These are phyloP conservation scores for Lamproptera curius DNA, from an alignment of 2,888 invertebrate genomes.

Conservation along the genomic window DNA sequence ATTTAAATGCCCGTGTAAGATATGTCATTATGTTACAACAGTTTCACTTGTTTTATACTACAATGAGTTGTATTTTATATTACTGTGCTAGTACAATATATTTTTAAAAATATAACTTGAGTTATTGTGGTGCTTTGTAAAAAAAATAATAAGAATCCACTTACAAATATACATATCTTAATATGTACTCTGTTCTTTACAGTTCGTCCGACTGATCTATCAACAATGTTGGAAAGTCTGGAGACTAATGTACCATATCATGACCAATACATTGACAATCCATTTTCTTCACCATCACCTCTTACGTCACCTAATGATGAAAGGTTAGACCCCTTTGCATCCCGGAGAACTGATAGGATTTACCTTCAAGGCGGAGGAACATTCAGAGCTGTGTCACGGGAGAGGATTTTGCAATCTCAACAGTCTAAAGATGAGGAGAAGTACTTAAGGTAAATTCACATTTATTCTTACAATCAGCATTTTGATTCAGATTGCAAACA, in stretches of 20 bases:
- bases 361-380: conserved; percentile 72
- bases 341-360: conserved; percentile 62
- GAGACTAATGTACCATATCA: conserved; percentile 60
- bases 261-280: conserved; percentile 72
- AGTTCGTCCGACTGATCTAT: conserved; percentile 66
- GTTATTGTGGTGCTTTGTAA: no score
- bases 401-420: conserved; percentile 64
- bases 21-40: no score
- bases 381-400: conserved; percentile 65
- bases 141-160: no score
- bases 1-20: no score
- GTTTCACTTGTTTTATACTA: no score
- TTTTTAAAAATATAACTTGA: no score
- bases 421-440: conserved; percentile 63
- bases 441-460: conserved; percentile 69
- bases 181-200: no score
- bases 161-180: no score
- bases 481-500: no score
- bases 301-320: conserved; percentile 73
- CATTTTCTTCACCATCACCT: conserved; percentile 73
- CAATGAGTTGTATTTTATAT: no score
- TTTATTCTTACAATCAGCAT: no score
- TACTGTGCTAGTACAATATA: no score
- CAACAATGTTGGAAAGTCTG: conserved; percentile 64
- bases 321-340: conserved; percentile 52